Evolutionary conservation across 1,140 invertebrate genomes (phyloP).

Genomic region (Caerostris darwini): DNA sequence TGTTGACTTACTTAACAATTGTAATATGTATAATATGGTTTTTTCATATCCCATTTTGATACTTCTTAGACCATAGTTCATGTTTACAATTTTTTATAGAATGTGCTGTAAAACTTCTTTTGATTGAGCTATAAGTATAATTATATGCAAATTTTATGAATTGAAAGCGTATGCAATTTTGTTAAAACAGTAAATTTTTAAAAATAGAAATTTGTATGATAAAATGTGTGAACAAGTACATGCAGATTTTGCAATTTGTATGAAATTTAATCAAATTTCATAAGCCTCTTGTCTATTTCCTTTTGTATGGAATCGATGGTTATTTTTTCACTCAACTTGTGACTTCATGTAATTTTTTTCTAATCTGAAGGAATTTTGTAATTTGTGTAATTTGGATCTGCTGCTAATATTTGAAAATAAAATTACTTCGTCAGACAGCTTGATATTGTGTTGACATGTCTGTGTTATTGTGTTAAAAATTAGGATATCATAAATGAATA

Average conservation of each 20-base stretch:
- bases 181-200: background rate
- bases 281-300: background rate
- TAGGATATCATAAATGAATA: no score
- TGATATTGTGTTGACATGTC: background rate
- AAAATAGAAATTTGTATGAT: background rate
- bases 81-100: background rate
- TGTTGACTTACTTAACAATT: background rate
- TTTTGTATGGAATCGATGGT: background rate
- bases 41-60: background rate
- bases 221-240: background rate
- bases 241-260: background rate
- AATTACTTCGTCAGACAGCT: background rate
- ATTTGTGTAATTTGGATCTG: constrained; percentile 70
- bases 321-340: constrained; percentile 9
- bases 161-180: no score
- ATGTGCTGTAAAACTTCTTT: background rate
- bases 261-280: background rate
- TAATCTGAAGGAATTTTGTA: constrained; percentile 39
- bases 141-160: no score
- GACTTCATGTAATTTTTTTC: background rate
- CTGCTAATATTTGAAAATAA: constrained; percentile 65
- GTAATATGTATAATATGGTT: background rate
- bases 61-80: background rate
- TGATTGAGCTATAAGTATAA: no score
- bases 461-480: no score